Base-by-base conservation (phyloP, 1,140 invertebrate genomes). In the Drosophila tropicalis region DNA sequence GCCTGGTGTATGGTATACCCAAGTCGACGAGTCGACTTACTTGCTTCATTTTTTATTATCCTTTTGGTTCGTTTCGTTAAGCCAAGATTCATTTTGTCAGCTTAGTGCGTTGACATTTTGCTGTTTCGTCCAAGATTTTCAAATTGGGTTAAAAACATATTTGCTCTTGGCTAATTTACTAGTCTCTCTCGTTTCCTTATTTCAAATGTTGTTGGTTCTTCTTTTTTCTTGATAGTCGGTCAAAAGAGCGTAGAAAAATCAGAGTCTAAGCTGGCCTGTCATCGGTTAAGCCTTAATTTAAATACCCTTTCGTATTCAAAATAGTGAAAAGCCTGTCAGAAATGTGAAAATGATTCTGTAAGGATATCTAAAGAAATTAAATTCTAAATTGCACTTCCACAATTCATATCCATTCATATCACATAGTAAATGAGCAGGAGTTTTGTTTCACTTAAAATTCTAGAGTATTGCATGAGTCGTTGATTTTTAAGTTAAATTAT, bases 31-130 rank as follows among this genome's bases (percentile, higher is more conserved):
- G n/a, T n/a, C n/a, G n/a, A n/a, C n/a, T n/a, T n/a, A n/a, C n/a
- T n/a, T n/a, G n/a, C n/a, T n/a, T n/a, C n/a, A n/a, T 22, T 51
- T 51, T 22, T 12, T 51, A 17, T 51, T 5, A 10, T 51, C 3
- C 19, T 51, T 17, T 5, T 15, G n/a, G n/a, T 44, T 15, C 2
- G 1, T 5, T 7, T 36, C n/a, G 15, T 51, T 19, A 3, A n/a
- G 44, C 44, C 64, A 70, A 74, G 66, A 77, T 74, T 73, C 57
- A 74, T 77, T 71, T 62, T 19, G 47, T 41, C 70, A 73, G 72
- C 65, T 55, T 56, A 39, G 17, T 39, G 62, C 57, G 74, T 76
- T 73, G 74, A 76, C 74, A 69, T 51, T 51, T 51, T 51, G 44
- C 17, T 51, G 19, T 73, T 56, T 73, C 62, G 75, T 70, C 67